A percentile compares a stretch with the other conserved stretches of the same genome.
Conservation (phyloP, 92 coral and sea anemone genomes). For the Blastomussa wellsi region DNA sequence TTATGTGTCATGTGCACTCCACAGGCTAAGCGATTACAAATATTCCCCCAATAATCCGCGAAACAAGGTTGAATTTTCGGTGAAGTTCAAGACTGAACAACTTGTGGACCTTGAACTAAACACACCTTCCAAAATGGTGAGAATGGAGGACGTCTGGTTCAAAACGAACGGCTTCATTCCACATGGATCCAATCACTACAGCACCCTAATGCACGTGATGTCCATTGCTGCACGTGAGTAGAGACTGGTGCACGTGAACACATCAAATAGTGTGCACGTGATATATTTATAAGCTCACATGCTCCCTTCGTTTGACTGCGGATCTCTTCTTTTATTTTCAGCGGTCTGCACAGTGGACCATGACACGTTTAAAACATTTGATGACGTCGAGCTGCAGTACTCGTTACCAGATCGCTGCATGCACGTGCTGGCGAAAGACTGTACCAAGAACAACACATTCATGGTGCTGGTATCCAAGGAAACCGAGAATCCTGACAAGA, state of each 20-base stretch:
- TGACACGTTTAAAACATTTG: slow-evolving; percentile 31
- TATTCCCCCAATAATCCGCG: background rate
- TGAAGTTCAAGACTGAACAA: slow-evolving; percentile 38
- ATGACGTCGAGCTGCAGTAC: slow-evolving; percentile 36
- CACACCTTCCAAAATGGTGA: slow-evolving; percentile 8
- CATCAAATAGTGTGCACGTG: background rate
- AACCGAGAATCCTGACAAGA: background rate
- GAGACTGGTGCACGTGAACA: background rate
- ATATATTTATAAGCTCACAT: background rate
- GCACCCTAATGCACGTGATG: slow-evolving; percentile 15
- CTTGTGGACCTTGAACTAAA: slow-evolving; percentile 32
- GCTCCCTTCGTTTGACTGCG: background rate
- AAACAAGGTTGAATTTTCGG: slow-evolving; percentile 19
- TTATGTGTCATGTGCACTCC: background rate
- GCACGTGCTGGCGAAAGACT: slow-evolving; percentile 41
- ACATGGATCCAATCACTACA: slow-evolving; percentile 13
- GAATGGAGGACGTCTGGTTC: slow-evolving; percentile 25
- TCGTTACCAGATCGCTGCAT: slow-evolving; percentile 29
- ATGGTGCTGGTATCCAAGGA: slow-evolving; percentile 33
- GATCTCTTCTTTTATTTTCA: background rate
- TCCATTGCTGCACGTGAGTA: slow-evolving; percentile 24
- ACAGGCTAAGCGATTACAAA: slow-evolving; percentile 24
- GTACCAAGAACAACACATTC: slow-evolving; percentile 14
- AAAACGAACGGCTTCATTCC: slow-evolving; percentile 32
- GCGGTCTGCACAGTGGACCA: slow-evolving; percentile 40